Conservation (phyloP, 2,888 invertebrate genomes). For the Luperina nickerlii region DNA sequence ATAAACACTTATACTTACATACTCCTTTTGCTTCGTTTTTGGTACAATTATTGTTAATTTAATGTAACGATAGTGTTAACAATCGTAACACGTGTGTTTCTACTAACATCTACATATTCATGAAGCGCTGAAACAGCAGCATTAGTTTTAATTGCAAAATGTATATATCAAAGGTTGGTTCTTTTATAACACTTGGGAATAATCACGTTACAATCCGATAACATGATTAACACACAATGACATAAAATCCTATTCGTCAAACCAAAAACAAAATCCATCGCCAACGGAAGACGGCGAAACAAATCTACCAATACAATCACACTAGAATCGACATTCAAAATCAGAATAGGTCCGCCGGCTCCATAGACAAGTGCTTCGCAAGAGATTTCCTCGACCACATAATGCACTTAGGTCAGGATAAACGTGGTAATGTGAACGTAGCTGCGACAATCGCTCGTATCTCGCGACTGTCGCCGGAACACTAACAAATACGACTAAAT, state of each 20-base stretch:
- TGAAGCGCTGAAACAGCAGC: neutral
- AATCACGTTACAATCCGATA: neutral
- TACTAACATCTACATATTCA: neutral
- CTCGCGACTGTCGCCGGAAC: conserved; percentile 47
- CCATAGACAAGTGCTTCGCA: conserved; percentile 71
- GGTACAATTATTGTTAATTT: neutral
- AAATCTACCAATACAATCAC: conserved; percentile 12
- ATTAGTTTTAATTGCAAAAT: neutral
- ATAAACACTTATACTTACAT: too few relatives aligned
- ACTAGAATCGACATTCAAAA: conserved; percentile 30
- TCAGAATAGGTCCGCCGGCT: conserved; percentile 62
- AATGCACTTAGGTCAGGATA: conserved; percentile 78
- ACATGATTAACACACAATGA: neutral
- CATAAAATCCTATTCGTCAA: neutral
- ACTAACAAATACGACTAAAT: conserved; percentile 39
- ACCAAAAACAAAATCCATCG: neutral
- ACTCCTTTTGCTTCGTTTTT: too few relatives aligned
- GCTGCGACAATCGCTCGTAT: conserved; percentile 55
- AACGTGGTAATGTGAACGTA: conserved; percentile 72
- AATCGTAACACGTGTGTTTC: too few relatives aligned
- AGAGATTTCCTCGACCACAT: conserved; percentile 77
- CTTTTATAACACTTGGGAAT: neutral
- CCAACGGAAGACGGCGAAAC: neutral
- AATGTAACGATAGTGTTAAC: neutral
- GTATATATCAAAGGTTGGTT: neutral